phyloP scores from a whole-genome alignment of 1,140 invertebrate genomes.

The Centruroides vittatus region DNA sequence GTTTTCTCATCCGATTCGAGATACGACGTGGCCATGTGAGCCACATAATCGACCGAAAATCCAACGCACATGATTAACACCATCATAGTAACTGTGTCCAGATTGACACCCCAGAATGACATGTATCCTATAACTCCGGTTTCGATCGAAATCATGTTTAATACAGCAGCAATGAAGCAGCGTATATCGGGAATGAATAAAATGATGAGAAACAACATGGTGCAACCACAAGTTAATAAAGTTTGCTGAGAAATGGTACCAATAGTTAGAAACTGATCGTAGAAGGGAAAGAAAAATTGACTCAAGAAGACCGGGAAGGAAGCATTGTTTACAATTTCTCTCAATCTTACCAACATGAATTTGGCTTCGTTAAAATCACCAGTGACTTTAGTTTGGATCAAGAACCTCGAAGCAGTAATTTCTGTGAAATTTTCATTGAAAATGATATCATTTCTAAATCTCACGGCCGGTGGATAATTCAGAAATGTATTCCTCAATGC shows the following conservation, averaged over 20 bases:
- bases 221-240: constrained; percentile 72
- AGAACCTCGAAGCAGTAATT: constrained; percentile 66
- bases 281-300: constrained; percentile 87
- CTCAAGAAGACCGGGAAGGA: constrained; percentile 73
- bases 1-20: constrained; percentile 51
- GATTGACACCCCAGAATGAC: constrained; percentile 82
- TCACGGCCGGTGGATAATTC: constrained; percentile 32
- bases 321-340: constrained; percentile 59
- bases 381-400: constrained; percentile 78
- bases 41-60: constrained; percentile 92
- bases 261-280: constrained; percentile 85
- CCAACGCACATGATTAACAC: constrained; percentile 97
- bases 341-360: constrained; percentile 66
- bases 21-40: constrained; percentile 91
- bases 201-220: constrained; percentile 91
- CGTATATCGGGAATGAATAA: constrained; percentile 89
- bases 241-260: constrained; percentile 81
- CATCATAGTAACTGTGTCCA: constrained; percentile 96
- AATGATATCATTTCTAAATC: constrained; percentile 63
- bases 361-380: constrained; percentile 77
- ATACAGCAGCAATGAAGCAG: constrained; percentile 84
- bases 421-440: constrained; percentile 55
- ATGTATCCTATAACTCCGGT: constrained; percentile 92
- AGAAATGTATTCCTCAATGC: constrained; percentile 46
- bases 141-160: constrained; percentile 89